Evolutionary conservation across 2,797 vertebrate genomes (phyloP).

Genomic region (Cirrhinus molitorella): DNA sequence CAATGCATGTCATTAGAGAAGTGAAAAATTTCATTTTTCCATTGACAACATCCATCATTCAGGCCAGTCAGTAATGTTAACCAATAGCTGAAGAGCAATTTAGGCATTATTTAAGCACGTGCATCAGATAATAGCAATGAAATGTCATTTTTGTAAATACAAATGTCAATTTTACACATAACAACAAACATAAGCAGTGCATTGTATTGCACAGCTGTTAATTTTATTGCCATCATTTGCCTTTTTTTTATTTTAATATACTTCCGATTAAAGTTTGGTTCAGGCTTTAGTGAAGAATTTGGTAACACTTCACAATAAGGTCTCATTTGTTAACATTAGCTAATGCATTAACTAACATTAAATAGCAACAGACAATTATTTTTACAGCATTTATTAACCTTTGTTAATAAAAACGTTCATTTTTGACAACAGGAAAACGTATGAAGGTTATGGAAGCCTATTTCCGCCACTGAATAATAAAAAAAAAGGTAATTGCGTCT

Average conservation of each 20-base stretch:
- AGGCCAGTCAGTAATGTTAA: background rate
- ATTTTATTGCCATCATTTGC: background rate
- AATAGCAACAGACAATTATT: background rate
- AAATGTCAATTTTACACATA: background rate
- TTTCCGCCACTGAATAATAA: no score
- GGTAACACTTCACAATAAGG: background rate
- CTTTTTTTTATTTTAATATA: background rate
- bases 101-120: background rate
- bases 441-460: no score
- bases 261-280: background rate
- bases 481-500: no score
- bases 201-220: background rate
- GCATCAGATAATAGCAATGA: background rate
- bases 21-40: background rate
- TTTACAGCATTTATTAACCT: background rate
- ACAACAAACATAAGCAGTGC: background rate
- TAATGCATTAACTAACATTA: background rate
- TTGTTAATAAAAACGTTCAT: no score
- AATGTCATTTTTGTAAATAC: background rate
- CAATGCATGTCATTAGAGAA: background rate
- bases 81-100: background rate
- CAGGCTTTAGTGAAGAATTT: background rate
- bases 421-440: no score
- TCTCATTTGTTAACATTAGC: background rate
- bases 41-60: background rate